Evolutionary conservation across 2,888 invertebrate species (phyloP).

Genomic region (Adineta ricciae): DNA sequence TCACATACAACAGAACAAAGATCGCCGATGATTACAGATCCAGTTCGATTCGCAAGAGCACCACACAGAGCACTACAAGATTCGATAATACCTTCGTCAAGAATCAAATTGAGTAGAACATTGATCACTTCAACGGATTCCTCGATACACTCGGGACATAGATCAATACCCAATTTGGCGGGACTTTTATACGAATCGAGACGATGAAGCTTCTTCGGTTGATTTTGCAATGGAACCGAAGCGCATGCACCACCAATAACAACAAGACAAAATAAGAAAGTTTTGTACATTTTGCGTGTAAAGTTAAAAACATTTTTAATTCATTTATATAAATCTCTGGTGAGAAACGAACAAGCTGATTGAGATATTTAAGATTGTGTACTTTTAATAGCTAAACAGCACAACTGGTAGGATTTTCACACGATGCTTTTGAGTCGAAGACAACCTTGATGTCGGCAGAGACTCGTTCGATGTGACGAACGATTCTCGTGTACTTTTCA

Average conservation of each 20-base stretch:
- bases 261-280: background rate
- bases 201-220: background rate
- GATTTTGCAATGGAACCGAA: background rate
- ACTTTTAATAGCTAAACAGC: background rate
- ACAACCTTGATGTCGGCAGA: background rate
- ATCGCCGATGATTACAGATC: constrained; percentile 38
- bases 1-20: constrained; percentile 41
- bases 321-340: background rate
- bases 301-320: background rate
- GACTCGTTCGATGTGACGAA: background rate
- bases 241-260: background rate
- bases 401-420: background rate
- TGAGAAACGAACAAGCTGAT: background rate
- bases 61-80: constrained; percentile 39
- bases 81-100: constrained; percentile 40
- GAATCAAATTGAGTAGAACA: constrained; percentile 40
- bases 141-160: background rate
- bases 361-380: background rate
- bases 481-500: background rate
- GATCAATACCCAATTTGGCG: background rate
- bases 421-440: background rate
- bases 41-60: constrained; percentile 38
- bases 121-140: constrained; percentile 39
- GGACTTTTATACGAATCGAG: background rate
- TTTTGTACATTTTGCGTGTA: background rate